Evolutionary conservation across 2,888 invertebrate species (phyloP).

Genomic region (Pyrochroa serraticornis): DNA sequence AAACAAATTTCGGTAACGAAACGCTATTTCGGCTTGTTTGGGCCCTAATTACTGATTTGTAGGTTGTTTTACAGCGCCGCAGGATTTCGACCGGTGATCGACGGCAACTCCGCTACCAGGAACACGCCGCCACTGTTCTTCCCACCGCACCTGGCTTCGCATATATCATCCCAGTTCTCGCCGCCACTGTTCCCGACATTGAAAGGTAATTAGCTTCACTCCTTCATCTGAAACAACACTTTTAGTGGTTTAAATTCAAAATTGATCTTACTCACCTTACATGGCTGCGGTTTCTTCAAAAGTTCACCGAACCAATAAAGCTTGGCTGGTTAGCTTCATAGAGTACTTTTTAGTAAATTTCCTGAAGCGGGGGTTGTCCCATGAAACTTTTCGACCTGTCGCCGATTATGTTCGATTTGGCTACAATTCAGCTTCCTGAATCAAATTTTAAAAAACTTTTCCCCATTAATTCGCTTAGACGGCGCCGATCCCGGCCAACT

Average conservation of each 20-base stretch:
- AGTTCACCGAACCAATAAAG: no score
- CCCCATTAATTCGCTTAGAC: no score
- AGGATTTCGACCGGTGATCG: constrained; percentile 66
- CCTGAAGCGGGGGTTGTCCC: no score
- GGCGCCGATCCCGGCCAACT: background rate
- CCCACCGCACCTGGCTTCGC: constrained; percentile 79
- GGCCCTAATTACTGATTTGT: constrained; percentile 2
- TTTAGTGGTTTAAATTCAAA: constrained; percentile 16
- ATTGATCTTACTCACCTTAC: no score
- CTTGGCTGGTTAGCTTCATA: no score
- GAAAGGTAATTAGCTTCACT: constrained; percentile 68
- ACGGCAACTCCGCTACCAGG: constrained; percentile 60
- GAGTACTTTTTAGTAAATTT: no score
- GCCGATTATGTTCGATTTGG: no score
- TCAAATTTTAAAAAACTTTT: constrained; percentile 3
- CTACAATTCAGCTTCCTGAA: constrained; percentile 14
- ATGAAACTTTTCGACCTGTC: no score
- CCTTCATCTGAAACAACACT: constrained; percentile 3
- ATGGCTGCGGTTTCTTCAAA: no score
- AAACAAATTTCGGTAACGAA: constrained; percentile 12
- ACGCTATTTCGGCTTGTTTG: background rate
- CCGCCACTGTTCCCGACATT: constrained; percentile 82
- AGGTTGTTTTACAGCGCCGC: constrained; percentile 58
- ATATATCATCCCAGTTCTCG: constrained; percentile 74
- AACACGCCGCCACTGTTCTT: constrained; percentile 78